Percentiles rank a stretch among this genome's conserved stretches.
phyloP scores from a whole-genome alignment of 2,888 invertebrate species.

The Nomada lathburiana region DNA sequence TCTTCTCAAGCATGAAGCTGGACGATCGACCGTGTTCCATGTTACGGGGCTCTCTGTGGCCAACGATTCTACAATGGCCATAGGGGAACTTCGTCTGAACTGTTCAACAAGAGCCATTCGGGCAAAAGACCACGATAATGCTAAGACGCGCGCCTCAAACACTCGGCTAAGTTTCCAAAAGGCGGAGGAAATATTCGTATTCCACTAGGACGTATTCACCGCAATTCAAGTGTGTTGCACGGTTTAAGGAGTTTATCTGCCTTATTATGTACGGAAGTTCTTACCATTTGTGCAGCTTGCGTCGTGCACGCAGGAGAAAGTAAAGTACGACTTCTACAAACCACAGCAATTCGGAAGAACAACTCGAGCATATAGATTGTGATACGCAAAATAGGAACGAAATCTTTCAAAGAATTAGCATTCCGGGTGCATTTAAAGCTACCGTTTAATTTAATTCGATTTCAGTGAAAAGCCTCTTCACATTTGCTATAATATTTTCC shows the following conservation, averaged over 20 bases:
- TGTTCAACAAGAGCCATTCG: slow-evolving; percentile 77
- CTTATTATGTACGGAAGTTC: slow-evolving; percentile 5
- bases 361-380: too few relatives aligned
- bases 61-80: slow-evolving; percentile 64
- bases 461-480: too few relatives aligned
- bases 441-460: too few relatives aligned
- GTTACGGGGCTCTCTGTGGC: slow-evolving; percentile 55
- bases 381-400: too few relatives aligned
- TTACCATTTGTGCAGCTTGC: too few relatives aligned
- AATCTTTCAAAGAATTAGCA: too few relatives aligned
- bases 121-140: slow-evolving; percentile 68
- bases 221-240: slow-evolving; percentile 1
- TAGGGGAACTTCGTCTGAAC: slow-evolving; percentile 68
- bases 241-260: not conserved
- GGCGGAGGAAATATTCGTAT: slow-evolving; percentile 52
- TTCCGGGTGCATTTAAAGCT: too few relatives aligned
- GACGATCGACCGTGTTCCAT: slow-evolving; percentile 39
- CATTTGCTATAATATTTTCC: too few relatives aligned
- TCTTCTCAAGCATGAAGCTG: slow-evolving; percentile 64
- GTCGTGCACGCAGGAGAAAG: not conserved
- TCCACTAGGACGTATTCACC: slow-evolving; percentile 44
- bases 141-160: slow-evolving; percentile 50
- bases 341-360: too few relatives aligned
- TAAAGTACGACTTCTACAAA: not conserved
- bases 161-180: slow-evolving; percentile 52